Base-by-base conservation (phyloP, 2,113 vertebrate species). In the Macroglossus sobrinus region DNA sequence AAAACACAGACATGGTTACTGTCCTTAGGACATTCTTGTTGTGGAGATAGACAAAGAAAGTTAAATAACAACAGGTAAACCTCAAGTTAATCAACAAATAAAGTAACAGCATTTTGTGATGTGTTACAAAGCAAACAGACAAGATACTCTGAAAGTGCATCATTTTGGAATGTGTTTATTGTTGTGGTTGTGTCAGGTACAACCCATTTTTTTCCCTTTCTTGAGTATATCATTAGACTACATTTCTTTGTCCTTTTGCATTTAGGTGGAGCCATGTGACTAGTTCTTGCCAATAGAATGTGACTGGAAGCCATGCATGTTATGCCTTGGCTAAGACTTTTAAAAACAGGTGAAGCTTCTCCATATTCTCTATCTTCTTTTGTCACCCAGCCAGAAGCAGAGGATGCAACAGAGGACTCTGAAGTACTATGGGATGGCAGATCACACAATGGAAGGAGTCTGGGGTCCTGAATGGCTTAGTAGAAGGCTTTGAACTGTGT, bases 51-150 rank as follows among this genome's bases (percentile, higher is more conserved):
- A 88, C 28, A 69, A 66, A 75, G 21, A 79, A 80, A 38, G 33
- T 6, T 84, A 90, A 81, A 45, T 1, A 81, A 45, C 2, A 74
- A 47, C 7, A 45, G 35, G 26, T 64, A 93, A 95, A 50, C 11
- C 28, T 86, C 40, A 66, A 85, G 16, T 85, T 90, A 79, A 66
- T 18, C 38, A 94, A 55, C 14, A 91, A 33, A 71, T 64, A 84
- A 96, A 82, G 38, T 84, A 86, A 75, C 53, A 21, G 6, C n/a
- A 57, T 78, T 90, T 84, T 43, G 8, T 68, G 61, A 35, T 82
- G 40, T 76, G 33, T 82, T 95, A 66, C 12, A 76, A 81, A 96
- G 22, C n/a, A 72, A 95, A 69, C 13, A 92, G 80, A 78, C 12
- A 59, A 78, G 33, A 50, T 91, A 59, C 35, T 59, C 10, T 8